Evolutionary conservation across 1,140 invertebrate species (phyloP).

Genomic region (Papilio machaon): DNA sequence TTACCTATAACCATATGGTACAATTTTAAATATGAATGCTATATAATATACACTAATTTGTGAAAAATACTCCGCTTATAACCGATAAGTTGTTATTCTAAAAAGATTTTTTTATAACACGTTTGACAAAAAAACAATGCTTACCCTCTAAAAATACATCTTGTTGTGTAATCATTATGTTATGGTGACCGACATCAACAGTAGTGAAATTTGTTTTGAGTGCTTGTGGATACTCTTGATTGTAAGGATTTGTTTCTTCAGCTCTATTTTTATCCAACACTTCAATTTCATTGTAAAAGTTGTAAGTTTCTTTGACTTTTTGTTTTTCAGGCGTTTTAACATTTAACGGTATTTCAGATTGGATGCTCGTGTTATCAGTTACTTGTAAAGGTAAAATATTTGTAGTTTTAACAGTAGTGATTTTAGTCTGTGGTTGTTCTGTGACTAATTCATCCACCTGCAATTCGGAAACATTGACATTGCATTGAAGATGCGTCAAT

Average conservation of each 20-base stretch:
- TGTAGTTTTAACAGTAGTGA: constrained; percentile 48
- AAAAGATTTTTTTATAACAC: constrained; percentile 23
- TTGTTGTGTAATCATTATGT: constrained; percentile 52
- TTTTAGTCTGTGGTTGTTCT: constrained; percentile 51
- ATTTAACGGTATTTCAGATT: constrained; percentile 61
- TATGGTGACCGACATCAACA: constrained; percentile 45
- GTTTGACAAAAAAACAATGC: constrained; percentile 42
- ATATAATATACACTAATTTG: background rate
- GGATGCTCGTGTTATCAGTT: constrained; percentile 62
- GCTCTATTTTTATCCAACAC: constrained; percentile 55
- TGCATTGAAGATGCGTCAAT: constrained; percentile 66
- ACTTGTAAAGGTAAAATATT: constrained; percentile 60
- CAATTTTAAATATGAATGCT: background rate
- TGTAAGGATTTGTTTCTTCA: constrained; percentile 54
- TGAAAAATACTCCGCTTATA: background rate
- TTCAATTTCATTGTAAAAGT: constrained; percentile 56
- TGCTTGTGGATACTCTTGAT: constrained; percentile 44
- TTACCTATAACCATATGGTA: too few species aligned
- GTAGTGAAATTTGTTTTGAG: constrained; percentile 46
- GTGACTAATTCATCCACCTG: constrained; percentile 53
- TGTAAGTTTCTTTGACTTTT: constrained; percentile 51
- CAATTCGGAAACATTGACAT: constrained; percentile 62
- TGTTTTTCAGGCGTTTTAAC: constrained; percentile 54
- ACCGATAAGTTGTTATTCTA: constrained; percentile 17
- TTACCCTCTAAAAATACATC: constrained; percentile 56